phyloP scores from a whole-genome alignment of 2,797 vertebrate species.

The Amphiprion clarkii region DNA sequence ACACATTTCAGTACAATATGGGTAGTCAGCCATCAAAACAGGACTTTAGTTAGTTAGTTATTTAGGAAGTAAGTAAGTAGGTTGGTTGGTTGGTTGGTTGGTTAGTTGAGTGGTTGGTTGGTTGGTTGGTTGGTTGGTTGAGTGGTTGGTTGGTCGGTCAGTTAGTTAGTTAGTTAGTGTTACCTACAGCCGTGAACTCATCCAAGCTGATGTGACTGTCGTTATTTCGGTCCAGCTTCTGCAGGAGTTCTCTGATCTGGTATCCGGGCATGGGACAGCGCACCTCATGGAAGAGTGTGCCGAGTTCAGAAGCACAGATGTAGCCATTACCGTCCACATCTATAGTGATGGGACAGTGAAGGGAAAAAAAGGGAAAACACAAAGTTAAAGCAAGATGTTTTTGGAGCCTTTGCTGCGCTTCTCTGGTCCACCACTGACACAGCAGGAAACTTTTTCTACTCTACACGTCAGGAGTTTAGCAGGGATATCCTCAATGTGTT shows the following conservation, averaged over 20 bases:
- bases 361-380: background rate
- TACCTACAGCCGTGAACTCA: constrained; percentile 95
- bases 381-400: background rate
- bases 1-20: too few relatives aligned
- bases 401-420: background rate
- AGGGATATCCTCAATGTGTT: too few relatives aligned
- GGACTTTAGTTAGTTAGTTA: background rate
- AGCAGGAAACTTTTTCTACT: background rate
- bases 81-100: background rate
- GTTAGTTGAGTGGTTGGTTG: constrained; percentile 25
- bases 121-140: constrained; percentile 13
- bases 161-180: constrained; percentile 46
- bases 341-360: constrained; percentile 45
- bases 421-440: background rate
- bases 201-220: constrained; percentile 92
- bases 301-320: constrained; percentile 91
- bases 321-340: constrained; percentile 94
- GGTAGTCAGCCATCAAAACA: too few relatives aligned
- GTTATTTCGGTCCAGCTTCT: constrained; percentile 93
- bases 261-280: constrained; percentile 92
- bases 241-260: constrained; percentile 94
- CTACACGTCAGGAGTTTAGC: too few relatives aligned
- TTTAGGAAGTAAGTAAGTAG: background rate
- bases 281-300: constrained; percentile 91
- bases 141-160: constrained; percentile 13